A percentile compares a stretch with the other conserved stretches of the same genome.
These are phyloP conservation scores for Blomia tropicalis DNA, from an alignment of 2,888 invertebrate genomes.

Conservation along the genomic window DNA sequence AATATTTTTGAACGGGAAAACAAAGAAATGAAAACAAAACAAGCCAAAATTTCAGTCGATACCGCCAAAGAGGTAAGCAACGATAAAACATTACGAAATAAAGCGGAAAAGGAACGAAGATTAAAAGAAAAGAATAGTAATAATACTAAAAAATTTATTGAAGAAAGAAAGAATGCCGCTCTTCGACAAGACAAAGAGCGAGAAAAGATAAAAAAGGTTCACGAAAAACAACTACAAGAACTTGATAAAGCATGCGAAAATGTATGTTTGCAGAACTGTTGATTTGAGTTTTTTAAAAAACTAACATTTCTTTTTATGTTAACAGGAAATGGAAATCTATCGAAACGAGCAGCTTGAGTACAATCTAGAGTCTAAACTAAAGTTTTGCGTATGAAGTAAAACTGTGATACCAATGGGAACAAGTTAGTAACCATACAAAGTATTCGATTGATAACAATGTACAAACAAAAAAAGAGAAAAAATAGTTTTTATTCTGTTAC, in stretches of 20 bases:
- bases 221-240: slow-evolving; percentile 79
- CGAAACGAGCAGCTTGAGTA: slow-evolving; percentile 82
- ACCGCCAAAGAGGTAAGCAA: slow-evolving; percentile 86
- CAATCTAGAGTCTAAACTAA: slow-evolving; percentile 68
- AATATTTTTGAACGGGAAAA: slow-evolving; percentile 50
- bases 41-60: slow-evolving; percentile 91
- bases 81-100: slow-evolving; percentile 87
- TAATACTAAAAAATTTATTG: slow-evolving; percentile 91
- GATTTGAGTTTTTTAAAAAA: background rate
- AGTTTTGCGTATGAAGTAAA: slow-evolving; percentile 67
- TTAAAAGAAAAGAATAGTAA: slow-evolving; percentile 88
- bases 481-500: too few species aligned
- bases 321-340: slow-evolving; percentile 82
- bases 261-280: slow-evolving; percentile 30
- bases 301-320: slow-evolving; percentile 30
- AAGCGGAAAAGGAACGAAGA: slow-evolving; percentile 82
- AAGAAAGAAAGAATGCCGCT: slow-evolving; percentile 69
- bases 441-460: background rate
- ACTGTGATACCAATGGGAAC: background rate
- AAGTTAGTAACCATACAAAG: too few species aligned
- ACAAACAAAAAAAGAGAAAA: too few species aligned
- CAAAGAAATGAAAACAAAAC: slow-evolving; percentile 83
- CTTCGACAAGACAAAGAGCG: slow-evolving; percentile 80
- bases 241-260: slow-evolving; percentile 39
- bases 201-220: slow-evolving; percentile 74